Conservation (phyloP, 2,888 invertebrate genomes). For the Dione juno region DNA sequence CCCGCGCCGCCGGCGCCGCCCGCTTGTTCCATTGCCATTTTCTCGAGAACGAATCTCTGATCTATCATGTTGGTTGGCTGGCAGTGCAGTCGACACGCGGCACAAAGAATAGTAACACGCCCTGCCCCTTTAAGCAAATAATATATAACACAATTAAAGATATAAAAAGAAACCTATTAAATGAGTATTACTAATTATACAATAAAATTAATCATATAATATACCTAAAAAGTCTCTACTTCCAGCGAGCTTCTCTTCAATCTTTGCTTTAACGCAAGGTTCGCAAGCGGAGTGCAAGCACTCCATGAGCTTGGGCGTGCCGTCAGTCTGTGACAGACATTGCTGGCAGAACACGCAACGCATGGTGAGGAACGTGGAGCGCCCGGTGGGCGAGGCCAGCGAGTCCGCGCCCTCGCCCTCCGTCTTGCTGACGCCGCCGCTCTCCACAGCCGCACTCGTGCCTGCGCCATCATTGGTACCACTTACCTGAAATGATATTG, state of each 20-base stretch:
- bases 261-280: conserved; percentile 88
- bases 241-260: conserved; percentile 74
- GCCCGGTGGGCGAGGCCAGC: conserved; percentile 67
- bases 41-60: conserved; percentile 91
- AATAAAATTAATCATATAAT: background rate
- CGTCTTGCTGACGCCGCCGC: conserved; percentile 45
- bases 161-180: no score
- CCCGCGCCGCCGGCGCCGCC: conserved; percentile 61
- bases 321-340: conserved; percentile 65
- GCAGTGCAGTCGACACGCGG: conserved; percentile 89
- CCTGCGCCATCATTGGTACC: conserved; percentile 43
- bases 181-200: no score
- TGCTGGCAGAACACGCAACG: conserved; percentile 83
- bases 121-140: conserved; percentile 61
- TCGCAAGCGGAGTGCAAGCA: conserved; percentile 94
- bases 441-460: conserved; percentile 34
- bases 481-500: conserved; percentile 49
- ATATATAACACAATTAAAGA: background rate
- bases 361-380: conserved; percentile 58
- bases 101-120: conserved; percentile 84
- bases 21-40: conserved; percentile 77
- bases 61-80: conserved; percentile 90
- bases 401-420: conserved; percentile 67
- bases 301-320: conserved; percentile 90
- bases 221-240: conserved; percentile 72